Base-by-base conservation (phyloP, 2,888 invertebrate species). In the Philopedon plagiatum region DNA sequence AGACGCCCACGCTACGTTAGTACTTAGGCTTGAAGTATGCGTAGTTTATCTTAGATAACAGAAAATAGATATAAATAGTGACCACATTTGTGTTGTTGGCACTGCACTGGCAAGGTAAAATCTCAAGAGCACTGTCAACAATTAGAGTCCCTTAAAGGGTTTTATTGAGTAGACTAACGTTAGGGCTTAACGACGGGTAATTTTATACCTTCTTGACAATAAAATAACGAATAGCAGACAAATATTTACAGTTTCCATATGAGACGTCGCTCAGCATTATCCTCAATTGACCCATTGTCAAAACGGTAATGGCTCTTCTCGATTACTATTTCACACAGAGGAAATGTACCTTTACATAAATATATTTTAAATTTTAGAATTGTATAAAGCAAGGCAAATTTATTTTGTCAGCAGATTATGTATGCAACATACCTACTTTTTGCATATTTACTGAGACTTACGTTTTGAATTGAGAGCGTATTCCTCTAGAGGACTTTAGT, bases 61-160 rank as follows among this genome's bases (percentile, higher is more conserved):
- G n/a, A n/a, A n/a, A n/a, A n/a, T n/a, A n/a, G n/a, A n/a, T n/a
- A n/a, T n/a, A n/a, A n/a, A n/a, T n/a, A n/a, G n/a, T n/a, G n/a
- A n/a, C n/a, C n/a, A n/a, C n/a, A n/a, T n/a, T 34, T 9, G 11
- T 34, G 3, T 5, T 26, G 2, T 46, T 23, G 1, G 7, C 4
- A n/a, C 58, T 39, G 15, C 58, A 39, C 39, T 39, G 39, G 41
- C n/a, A 23, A 54, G 56, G 37, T 26, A 2, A 62, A 39, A 13
- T 39, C 64, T 41, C 54, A 64, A 2, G 64, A 37, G 54, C 39
- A 56, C 39, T 29, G 26, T 64, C 21, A 23, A 64, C 64, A 54
- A 56, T 64, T 64, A 64, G 34, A 56, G 54, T 39, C 54, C 29
- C 41, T 64, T 56, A 29, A 64, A 64, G 39, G 41, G 15, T 56